Conservation (phyloP, 2,888 invertebrate genomes). For the Clivina fossor region DNA sequence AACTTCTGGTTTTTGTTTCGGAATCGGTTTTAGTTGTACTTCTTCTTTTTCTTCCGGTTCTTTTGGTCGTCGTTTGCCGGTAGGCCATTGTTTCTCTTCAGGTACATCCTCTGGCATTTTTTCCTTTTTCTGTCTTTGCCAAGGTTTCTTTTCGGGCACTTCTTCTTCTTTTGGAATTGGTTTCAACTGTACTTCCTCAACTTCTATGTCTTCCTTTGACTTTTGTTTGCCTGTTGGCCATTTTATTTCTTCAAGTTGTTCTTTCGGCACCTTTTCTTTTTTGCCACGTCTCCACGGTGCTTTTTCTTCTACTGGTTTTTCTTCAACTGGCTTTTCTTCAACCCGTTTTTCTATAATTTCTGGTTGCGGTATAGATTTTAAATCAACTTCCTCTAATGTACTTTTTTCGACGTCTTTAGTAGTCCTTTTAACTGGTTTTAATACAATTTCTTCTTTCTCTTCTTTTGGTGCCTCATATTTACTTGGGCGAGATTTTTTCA, state of each 20-base stretch:
- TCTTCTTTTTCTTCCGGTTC: conserved; percentile 50
- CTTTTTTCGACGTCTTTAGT: conserved; percentile 45
- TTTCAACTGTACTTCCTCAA: conserved; percentile 49
- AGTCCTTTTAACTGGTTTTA: conserved; percentile 44
- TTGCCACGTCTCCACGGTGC: conserved; percentile 37
- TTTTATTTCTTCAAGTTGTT: conserved; percentile 42
- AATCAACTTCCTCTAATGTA: conserved; percentile 45
- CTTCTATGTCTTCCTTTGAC: conserved; percentile 49
- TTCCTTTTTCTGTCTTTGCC: conserved; percentile 43
- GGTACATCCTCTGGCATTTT: conserved; percentile 45
- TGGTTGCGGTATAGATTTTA: conserved; percentile 47
- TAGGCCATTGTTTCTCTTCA: conserved; percentile 45
- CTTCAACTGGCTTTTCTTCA: conserved; percentile 45
- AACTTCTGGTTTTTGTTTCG: conserved; percentile 36
- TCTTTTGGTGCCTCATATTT: conserved; percentile 36
- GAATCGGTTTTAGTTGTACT: conserved; percentile 47
- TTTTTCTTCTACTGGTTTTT: conserved; percentile 34
- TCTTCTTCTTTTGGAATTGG: conserved; percentile 45
- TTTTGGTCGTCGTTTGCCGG: conserved; percentile 47
- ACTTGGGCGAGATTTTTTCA: conserved; percentile 42
- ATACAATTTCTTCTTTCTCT: conserved; percentile 45
- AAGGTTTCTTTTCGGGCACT: conserved; percentile 42
- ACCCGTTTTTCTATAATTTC: conserved; percentile 49
- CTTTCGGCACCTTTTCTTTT: conserved; percentile 43
- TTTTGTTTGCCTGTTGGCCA: conserved; percentile 19